Evolutionary conservation across 2,113 vertebrate species (phyloP).

Genomic region (Toxostoma redivivum): DNA sequence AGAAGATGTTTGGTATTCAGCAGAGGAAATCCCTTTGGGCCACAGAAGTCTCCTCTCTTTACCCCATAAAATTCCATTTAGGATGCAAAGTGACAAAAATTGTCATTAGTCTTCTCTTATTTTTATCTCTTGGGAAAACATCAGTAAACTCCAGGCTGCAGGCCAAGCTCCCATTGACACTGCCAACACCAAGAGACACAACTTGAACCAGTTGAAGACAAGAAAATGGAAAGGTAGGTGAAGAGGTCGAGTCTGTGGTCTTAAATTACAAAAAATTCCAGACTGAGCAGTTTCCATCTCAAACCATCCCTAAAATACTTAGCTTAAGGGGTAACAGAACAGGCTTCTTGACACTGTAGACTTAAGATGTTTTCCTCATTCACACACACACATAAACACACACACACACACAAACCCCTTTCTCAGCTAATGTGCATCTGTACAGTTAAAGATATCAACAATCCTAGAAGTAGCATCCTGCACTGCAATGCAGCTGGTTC

Average conservation of each 20-base stretch:
- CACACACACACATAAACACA: neutral
- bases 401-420: neutral
- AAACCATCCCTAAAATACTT: neutral
- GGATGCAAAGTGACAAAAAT: slow-evolving; percentile 40
- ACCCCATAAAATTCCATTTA: slow-evolving; percentile 34
- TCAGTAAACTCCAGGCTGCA: neutral
- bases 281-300: neutral
- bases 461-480: neutral
- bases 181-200: neutral
- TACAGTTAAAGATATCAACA: neutral
- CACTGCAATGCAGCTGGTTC: neutral
- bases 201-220: neutral
- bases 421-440: neutral
- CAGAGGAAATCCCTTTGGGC: neutral
- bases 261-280: neutral
- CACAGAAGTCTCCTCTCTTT: slow-evolving; percentile 11
- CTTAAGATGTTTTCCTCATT: neutral
- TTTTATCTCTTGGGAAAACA: slow-evolving; percentile 2
- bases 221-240: neutral
- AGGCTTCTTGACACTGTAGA: neutral
- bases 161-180: neutral
- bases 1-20: slow-evolving; percentile 43
- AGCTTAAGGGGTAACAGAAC: neutral
- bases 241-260: neutral
- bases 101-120: neutral